A percentile compares a stretch with the other conserved stretches of the same genome.
Evolutionary conservation across 2,888 invertebrate species (phyloP).

Genomic region (Acanthosepion lycidas): DNA sequence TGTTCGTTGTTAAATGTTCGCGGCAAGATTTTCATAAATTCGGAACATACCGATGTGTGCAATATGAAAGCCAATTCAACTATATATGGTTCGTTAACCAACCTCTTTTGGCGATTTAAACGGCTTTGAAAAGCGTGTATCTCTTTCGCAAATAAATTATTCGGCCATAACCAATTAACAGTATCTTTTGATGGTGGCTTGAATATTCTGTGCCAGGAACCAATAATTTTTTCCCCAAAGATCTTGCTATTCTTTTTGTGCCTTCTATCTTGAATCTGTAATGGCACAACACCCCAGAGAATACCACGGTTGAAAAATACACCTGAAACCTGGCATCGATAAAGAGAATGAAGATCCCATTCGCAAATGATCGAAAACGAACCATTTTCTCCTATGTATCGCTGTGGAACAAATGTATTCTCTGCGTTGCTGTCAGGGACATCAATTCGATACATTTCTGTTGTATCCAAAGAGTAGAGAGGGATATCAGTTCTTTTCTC

Average conservation of each 20-base stretch:
- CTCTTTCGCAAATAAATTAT: not conserved
- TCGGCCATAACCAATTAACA: not conserved
- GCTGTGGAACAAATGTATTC: not conserved
- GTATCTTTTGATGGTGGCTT: not conserved
- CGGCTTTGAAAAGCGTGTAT: not conserved
- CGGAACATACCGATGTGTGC: not conserved
- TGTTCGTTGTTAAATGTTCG: not conserved
- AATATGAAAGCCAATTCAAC: not conserved
- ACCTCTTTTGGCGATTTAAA: not conserved
- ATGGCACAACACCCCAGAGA: not conserved
- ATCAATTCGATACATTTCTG: not conserved
- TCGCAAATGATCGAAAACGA: not conserved
- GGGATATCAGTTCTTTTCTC: not conserved
- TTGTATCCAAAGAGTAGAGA: not conserved
- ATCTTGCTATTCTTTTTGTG: not conserved
- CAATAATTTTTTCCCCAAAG: not conserved
- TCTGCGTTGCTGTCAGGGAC: not conserved
- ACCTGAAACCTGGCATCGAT: not conserved
- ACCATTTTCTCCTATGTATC: not conserved
- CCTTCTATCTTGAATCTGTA: not conserved
- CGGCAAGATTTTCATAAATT: not conserved
- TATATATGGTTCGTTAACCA: not conserved
- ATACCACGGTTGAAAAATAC: not conserved
- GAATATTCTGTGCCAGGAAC: not conserved
- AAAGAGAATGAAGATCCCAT: not conserved